Percentiles rank a stretch among this genome's conserved stretches.
These are phyloP conservation scores for Tubulanus polymorphus DNA, from an alignment of 2,888 invertebrate species.

Conservation along the genomic window DNA sequence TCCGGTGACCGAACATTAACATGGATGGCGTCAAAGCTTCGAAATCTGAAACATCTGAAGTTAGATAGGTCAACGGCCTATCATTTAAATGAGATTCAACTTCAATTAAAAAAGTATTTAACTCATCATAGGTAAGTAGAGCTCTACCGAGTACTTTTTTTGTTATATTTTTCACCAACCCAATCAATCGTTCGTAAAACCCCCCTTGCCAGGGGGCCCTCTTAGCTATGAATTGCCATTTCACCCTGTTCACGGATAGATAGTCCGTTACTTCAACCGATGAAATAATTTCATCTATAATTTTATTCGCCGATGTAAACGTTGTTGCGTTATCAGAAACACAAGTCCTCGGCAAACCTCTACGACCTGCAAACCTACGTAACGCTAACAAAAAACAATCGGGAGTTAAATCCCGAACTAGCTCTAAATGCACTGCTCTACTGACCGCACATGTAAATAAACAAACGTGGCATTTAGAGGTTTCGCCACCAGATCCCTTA, in stretches of 20 bases:
- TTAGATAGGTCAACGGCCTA: constrained; percentile 19
- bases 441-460: constrained; percentile 19
- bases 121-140: constrained; percentile 8
- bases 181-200: constrained; percentile 19
- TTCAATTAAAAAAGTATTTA: constrained; percentile 18
- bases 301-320: constrained; percentile 11
- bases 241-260: constrained; percentile 5
- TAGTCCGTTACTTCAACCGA: constrained; percentile 4
- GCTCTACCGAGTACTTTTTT: constrained; percentile 13
- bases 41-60: too few relatives aligned
- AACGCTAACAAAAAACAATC: background rate
- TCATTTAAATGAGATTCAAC: constrained; percentile 20
- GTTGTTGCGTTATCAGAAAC: constrained; percentile 21
- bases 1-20: too few relatives aligned
- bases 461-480: constrained; percentile 17
- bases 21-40: too few relatives aligned
- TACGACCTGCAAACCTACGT: constrained; percentile 13
- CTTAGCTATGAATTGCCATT: constrained; percentile 19
- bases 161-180: constrained; percentile 15
- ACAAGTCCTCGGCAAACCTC: constrained; percentile 14
- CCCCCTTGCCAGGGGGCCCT: constrained; percentile 22
- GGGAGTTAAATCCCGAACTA: constrained; percentile 10
- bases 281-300: background rate
- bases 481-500: background rate
- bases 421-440: constrained; percentile 20